These are phyloP conservation scores for Oxygymnocypris stewartii DNA, from an alignment of 2,113 vertebrate species.

Conservation along the genomic window DNA sequence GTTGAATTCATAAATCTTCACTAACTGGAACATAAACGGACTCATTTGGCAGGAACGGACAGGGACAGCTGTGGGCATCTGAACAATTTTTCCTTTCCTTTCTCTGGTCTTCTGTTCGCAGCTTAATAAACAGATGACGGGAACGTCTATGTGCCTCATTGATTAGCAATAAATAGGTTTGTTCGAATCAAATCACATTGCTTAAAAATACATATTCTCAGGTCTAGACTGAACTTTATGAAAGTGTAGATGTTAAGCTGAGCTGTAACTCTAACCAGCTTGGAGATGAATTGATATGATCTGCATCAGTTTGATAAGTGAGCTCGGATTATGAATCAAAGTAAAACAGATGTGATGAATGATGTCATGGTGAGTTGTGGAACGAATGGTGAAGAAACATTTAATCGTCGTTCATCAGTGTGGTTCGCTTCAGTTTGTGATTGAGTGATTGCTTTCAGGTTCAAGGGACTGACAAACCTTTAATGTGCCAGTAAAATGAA, in stretches of 20 bases:
- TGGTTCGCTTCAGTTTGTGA: not conserved
- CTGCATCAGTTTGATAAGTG: not conserved
- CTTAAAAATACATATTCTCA: not conserved
- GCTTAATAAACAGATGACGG: constrained; percentile 20
- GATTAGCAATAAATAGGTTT: constrained; percentile 15
- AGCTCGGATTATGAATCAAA: not conserved
- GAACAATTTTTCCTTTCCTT: not conserved
- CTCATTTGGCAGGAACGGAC: not conserved
- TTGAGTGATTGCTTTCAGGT: not conserved
- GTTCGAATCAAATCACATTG: not conserved
- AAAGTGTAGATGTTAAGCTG: not conserved
- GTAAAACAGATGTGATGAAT: not conserved
- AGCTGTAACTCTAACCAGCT: not conserved
- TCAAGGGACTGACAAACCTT: constrained; percentile 13
- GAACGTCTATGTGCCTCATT: not conserved
- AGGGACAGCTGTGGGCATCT: constrained; percentile 7
- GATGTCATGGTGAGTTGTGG: not conserved
- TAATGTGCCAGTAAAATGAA: constrained; percentile 4
- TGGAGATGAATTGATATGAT: not conserved
- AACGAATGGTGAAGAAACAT: not conserved
- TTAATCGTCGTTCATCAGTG: not conserved
- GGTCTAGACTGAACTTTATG: not conserved
- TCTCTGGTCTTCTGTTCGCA: not conserved
- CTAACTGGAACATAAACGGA: not conserved
- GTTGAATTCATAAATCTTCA: not conserved